Conservation (phyloP, 35 echinoderm and acorn worm species). For the Heliocidaris erythrogramma region DNA sequence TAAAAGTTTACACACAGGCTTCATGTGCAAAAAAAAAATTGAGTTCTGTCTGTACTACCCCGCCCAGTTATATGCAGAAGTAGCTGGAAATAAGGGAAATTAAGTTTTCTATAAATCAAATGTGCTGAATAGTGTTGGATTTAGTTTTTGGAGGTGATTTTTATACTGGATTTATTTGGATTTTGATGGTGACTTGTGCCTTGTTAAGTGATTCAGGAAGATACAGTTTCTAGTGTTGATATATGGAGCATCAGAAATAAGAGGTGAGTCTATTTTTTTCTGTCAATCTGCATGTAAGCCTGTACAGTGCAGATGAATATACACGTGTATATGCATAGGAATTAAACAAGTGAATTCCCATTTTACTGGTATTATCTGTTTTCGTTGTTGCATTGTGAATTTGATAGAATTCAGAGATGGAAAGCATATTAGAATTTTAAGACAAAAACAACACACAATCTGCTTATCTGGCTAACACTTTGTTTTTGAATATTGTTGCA, state of each 20-base stretch:
- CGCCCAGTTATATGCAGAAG: background rate
- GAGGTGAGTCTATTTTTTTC: background rate
- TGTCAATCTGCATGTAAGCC: background rate
- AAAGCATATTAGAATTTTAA: too few species aligned
- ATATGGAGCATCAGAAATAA: background rate
- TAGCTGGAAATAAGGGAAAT: background rate
- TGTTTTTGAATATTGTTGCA: too few species aligned
- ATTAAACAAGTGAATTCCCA: too few species aligned
- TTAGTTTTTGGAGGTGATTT: background rate
- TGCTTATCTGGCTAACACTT: too few species aligned
- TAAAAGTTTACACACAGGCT: background rate
- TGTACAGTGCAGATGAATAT: too few species aligned
- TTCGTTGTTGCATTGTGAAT: too few species aligned
- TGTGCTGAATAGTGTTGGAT: background rate
- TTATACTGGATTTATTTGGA: background rate
- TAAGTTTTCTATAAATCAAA: too few species aligned
- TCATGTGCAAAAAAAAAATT: background rate
- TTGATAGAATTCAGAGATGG: too few species aligned
- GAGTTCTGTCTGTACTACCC: background rate
- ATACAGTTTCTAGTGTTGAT: background rate
- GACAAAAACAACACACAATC: too few species aligned
- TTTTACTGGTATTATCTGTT: too few species aligned
- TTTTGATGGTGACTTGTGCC: background rate
- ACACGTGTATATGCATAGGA: too few species aligned
- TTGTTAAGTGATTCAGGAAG: background rate